Conservation (phyloP, 2,797 vertebrate species). For the Enteromius argenteus region DNA sequence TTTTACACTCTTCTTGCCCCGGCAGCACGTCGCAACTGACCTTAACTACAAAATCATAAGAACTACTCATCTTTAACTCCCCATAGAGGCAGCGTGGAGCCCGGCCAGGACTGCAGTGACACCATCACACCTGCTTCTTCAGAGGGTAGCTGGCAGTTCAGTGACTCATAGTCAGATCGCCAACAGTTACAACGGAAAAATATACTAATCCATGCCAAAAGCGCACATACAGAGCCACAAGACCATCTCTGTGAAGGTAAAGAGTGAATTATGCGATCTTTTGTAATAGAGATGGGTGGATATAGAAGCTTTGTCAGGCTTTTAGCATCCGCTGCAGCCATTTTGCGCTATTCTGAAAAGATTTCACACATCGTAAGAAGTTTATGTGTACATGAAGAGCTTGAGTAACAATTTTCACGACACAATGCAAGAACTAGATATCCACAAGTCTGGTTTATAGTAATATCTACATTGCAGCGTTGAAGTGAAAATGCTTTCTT, state of each 20-base stretch:
- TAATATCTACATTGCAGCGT: conserved; percentile 19
- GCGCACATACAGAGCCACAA: not conserved
- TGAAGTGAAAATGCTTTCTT: conserved; percentile 14
- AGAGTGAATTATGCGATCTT: not conserved
- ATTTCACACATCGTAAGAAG: not conserved
- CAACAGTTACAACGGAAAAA: not conserved
- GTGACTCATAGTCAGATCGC: conserved; percentile 29
- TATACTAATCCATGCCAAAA: not conserved
- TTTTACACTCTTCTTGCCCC: conserved; percentile 6
- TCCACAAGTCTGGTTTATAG: conserved; percentile 17
- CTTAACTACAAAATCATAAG: conserved; percentile 28
- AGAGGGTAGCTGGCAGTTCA: conserved; percentile 8
- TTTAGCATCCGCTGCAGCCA: not conserved
- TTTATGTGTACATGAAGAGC: conserved; percentile 4
- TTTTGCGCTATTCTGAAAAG: not conserved
- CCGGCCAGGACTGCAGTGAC: conserved; percentile 3
- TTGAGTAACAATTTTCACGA: not conserved
- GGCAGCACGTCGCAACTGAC: not conserved
- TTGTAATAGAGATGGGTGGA: not conserved
- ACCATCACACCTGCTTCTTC: conserved; percentile 27
- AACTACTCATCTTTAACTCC: conserved; percentile 28
- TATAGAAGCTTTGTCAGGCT: not conserved
- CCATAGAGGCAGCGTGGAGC: not conserved
- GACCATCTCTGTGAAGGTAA: not conserved
- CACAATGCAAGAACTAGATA: conserved; percentile 10